phyloP scores from a whole-genome alignment of 2,113 vertebrate species.

The Mesoclemmys tuberculata region DNA sequence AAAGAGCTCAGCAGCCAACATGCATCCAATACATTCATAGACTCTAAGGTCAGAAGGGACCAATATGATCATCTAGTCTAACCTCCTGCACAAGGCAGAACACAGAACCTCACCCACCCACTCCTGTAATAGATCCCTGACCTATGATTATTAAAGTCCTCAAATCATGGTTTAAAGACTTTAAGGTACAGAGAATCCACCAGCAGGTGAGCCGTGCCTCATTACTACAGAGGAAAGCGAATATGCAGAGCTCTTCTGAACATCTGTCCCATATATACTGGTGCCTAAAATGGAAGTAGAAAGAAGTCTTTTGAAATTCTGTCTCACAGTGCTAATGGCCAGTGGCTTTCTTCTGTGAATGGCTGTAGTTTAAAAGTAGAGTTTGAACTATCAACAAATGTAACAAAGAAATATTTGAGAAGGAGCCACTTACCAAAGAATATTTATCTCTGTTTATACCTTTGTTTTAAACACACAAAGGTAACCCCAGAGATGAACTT shows the following conservation, averaged over 20 bases:
- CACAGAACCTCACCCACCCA: too few relatives aligned
- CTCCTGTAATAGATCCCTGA: too few relatives aligned
- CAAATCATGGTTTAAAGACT: too few relatives aligned
- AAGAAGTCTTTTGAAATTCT: slow-evolving; percentile 1
- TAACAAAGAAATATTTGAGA: slow-evolving; percentile 38
- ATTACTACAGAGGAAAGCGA: too few relatives aligned
- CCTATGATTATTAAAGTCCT: too few relatives aligned
- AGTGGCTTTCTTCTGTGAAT: slow-evolving; percentile 34
- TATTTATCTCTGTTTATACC: slow-evolving; percentile 7
- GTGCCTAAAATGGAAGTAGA: slow-evolving; percentile 32
- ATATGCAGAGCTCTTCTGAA: slow-evolving; percentile 12
- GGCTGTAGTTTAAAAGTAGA: neutral
- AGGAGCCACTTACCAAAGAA: neutral
- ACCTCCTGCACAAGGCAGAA: too few relatives aligned
- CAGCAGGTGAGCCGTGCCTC: too few relatives aligned
- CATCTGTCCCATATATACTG: neutral
- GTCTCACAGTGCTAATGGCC: neutral
- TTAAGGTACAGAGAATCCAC: too few relatives aligned
- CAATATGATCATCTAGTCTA: too few relatives aligned
- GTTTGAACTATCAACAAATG: neutral
- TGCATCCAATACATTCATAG: neutral
- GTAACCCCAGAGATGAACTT: neutral
- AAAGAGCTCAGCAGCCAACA: neutral
- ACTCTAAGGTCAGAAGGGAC: too few relatives aligned
- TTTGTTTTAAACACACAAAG: neutral